Conservation (phyloP, 2,113 vertebrate species). For the Myiagra hebetior region DNA sequence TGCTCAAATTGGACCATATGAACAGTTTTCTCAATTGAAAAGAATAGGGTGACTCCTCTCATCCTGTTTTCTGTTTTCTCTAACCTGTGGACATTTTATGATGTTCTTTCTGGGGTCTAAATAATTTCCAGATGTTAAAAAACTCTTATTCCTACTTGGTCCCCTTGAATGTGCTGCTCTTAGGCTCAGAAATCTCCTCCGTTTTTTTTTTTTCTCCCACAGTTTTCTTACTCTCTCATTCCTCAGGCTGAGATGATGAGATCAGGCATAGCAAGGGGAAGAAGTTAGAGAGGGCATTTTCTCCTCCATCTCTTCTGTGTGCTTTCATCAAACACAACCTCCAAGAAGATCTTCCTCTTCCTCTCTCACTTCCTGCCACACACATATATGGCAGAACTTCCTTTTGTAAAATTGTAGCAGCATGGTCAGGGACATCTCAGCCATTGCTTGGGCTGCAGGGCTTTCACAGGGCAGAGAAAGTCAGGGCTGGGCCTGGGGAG, state of each 20-base stretch:
- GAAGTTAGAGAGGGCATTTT: neutral
- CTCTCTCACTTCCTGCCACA: neutral
- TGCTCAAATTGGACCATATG: neutral
- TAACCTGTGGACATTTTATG: neutral
- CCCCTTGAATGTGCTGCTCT: neutral
- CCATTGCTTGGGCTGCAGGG: neutral
- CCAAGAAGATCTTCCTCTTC: neutral
- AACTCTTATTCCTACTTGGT: neutral
- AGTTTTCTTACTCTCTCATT: neutral
- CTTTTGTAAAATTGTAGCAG: neutral
- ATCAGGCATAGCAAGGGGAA: neutral
- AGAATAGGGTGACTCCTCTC: neutral
- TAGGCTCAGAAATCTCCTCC: neutral
- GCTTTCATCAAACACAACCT: neutral
- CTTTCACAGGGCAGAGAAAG: neutral
- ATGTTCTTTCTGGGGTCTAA: neutral
- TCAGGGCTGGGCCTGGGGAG: neutral
- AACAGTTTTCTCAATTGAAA: neutral
- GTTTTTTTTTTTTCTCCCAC: neutral
- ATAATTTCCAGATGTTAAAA: neutral
- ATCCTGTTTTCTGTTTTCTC: neutral
- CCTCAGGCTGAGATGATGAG: neutral
- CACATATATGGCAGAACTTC: neutral
- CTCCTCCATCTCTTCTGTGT: neutral
- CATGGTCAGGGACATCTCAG: neutral